Conservation (phyloP, 2,888 invertebrate species). For the Hermodice carunculata region DNA sequence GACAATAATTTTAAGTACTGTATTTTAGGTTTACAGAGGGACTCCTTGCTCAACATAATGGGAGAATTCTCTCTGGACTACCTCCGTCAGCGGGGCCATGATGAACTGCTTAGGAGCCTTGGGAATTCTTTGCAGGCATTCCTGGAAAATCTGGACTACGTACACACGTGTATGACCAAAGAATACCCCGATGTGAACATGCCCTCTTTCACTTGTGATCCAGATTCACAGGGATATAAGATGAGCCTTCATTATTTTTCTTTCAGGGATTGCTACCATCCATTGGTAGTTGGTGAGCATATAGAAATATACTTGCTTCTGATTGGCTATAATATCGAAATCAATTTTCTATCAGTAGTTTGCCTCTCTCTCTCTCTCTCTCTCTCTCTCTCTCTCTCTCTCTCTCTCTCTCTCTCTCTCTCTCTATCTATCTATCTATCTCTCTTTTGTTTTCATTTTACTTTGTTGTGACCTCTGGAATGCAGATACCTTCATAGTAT, state of each 20-base stretch:
- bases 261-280: slow-evolving; percentile 45
- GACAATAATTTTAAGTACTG: too few species aligned
- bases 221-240: slow-evolving; percentile 47
- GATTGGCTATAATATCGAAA: too few species aligned
- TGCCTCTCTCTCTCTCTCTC: too few species aligned
- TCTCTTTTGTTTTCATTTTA: too few species aligned
- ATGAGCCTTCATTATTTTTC: slow-evolving; percentile 58
- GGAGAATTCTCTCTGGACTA: slow-evolving; percentile 50
- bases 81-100: slow-evolving; percentile 46
- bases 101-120: slow-evolving; percentile 51
- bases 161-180: slow-evolving; percentile 48
- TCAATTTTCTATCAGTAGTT: too few species aligned
- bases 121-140: slow-evolving; percentile 49
- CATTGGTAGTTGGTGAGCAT: slow-evolving; percentile 50
- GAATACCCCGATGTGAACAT: slow-evolving; percentile 52
- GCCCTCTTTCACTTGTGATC: slow-evolving; percentile 55
- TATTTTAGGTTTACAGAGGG: slow-evolving; percentile 44
- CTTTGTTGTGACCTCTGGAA: too few species aligned
- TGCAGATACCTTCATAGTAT: too few species aligned
- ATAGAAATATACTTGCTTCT: too few species aligned
- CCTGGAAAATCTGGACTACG: slow-evolving; percentile 54
- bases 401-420: too few species aligned
- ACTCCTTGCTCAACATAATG: slow-evolving; percentile 47
- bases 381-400: too few species aligned
- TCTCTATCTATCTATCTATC: too few species aligned